Percentiles rank a stretch among this genome's conserved stretches.
phyloP scores from a whole-genome alignment of 1,140 invertebrate species.

The Mactra quadrangularis region DNA sequence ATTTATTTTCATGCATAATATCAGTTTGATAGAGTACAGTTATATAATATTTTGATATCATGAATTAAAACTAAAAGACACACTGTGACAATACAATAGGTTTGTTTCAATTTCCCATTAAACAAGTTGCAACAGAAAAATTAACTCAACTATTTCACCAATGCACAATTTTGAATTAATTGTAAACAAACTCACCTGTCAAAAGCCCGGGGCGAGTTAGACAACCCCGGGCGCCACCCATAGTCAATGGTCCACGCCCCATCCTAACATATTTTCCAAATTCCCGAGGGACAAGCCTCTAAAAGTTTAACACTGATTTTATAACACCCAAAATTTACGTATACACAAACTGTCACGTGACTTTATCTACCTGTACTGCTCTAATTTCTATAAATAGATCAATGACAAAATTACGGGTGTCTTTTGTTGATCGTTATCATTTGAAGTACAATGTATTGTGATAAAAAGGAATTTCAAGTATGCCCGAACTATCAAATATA shows the following conservation, averaged over 20 bases:
- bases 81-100: not conserved
- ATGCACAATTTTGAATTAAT: not conserved
- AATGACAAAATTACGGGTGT: conserved; percentile 27
- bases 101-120: not conserved
- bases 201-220: not conserved
- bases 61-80: too few relatives aligned
- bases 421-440: conserved; percentile 31
- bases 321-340: conserved; percentile 37
- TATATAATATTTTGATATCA: too few relatives aligned
- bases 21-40: not conserved
- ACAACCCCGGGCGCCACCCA: conserved; percentile 2
- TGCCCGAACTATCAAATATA: not conserved
- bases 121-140: conserved; percentile 28
- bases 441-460: conserved; percentile 5
- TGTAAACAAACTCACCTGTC: not conserved
- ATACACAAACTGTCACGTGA: conserved; percentile 37
- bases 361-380: not conserved
- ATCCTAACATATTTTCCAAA: conserved; percentile 21
- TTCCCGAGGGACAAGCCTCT: conserved; percentile 40
- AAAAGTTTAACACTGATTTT: conserved; percentile 1
- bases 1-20: too few relatives aligned
- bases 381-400: conserved; percentile 20
- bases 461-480: conserved; percentile 36
- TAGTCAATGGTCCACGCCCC: not conserved
- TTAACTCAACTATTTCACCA: not conserved